phyloP scores from a whole-genome alignment of 2,888 invertebrate genomes.

The Hypena proboscidalis region DNA sequence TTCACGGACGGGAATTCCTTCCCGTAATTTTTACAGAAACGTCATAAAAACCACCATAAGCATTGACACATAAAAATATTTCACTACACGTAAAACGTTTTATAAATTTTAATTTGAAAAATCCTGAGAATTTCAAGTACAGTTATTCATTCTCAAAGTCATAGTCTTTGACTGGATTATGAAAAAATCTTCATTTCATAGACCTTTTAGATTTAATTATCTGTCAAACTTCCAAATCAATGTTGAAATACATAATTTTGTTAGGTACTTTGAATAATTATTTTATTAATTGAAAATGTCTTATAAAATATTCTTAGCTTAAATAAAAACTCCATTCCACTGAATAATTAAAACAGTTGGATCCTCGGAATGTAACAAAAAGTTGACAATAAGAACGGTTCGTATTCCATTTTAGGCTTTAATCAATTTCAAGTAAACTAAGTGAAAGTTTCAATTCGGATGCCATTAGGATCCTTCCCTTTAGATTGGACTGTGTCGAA shows the following conservation, averaged over 20 bases:
- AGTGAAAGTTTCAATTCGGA: constrained; percentile 70
- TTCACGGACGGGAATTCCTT: too few relatives aligned
- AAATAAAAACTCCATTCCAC: constrained; percentile 7
- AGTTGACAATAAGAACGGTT: constrained; percentile 37
- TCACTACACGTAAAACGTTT: too few relatives aligned
- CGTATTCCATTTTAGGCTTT: constrained; percentile 56
- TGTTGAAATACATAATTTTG: neutral
- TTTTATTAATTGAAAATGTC: constrained; percentile 5
- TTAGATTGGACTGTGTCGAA: constrained; percentile 39
- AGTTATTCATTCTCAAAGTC: too few relatives aligned
- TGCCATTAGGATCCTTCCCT: constrained; percentile 53
- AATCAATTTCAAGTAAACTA: constrained; percentile 68
- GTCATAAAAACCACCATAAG: too few relatives aligned
- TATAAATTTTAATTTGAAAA: too few relatives aligned
- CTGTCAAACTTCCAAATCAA: neutral
- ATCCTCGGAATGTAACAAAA: constrained; percentile 20
- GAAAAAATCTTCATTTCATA: too few relatives aligned
- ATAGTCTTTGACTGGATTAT: too few relatives aligned
- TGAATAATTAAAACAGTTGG: constrained; percentile 23
- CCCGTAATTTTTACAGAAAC: too few relatives aligned
- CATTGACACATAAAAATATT: too few relatives aligned
- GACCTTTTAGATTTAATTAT: too few relatives aligned
- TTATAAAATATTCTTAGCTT: neutral
- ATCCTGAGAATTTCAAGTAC: too few relatives aligned
- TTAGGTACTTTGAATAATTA: neutral